Conservation (phyloP, 2,113 vertebrate species). For the Athene noctua region DNA sequence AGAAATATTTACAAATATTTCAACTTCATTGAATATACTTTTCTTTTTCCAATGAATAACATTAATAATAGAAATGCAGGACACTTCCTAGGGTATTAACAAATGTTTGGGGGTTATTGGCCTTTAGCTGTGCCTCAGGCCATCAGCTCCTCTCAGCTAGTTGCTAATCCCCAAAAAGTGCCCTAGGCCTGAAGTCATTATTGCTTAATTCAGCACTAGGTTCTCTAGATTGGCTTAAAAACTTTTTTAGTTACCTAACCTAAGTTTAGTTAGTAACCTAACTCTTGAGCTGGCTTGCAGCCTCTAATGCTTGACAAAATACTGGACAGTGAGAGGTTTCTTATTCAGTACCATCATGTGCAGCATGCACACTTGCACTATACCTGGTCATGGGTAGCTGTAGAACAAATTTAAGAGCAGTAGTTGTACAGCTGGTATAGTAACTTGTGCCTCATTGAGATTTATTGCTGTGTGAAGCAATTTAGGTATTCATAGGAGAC, state of each 20-base stretch:
- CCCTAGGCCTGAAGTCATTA: background rate
- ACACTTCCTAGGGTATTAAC: background rate
- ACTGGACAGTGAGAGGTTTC: background rate
- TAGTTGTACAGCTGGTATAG: background rate
- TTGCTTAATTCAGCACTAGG: constrained; percentile 29
- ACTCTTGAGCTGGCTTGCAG: background rate
- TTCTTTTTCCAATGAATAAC: background rate
- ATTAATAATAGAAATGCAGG: constrained; percentile 8
- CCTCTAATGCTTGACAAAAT: background rate
- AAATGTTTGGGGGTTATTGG: constrained; percentile 13
- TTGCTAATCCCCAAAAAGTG: constrained; percentile 24
- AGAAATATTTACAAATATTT: background rate
- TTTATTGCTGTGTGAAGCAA: background rate
- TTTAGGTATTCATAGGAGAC: background rate
- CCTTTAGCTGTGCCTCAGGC: constrained; percentile 55
- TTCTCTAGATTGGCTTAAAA: background rate
- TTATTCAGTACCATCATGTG: background rate
- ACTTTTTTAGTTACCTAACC: background rate
- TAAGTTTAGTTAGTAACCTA: background rate
- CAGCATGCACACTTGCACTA: background rate
- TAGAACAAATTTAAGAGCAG: background rate
- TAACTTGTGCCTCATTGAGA: background rate
- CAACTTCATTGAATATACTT: background rate
- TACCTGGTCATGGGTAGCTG: background rate
- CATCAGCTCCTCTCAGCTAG: background rate